phyloP scores from a whole-genome alignment of 2,888 invertebrate genomes.

The Mallateleia sp. region DNA sequence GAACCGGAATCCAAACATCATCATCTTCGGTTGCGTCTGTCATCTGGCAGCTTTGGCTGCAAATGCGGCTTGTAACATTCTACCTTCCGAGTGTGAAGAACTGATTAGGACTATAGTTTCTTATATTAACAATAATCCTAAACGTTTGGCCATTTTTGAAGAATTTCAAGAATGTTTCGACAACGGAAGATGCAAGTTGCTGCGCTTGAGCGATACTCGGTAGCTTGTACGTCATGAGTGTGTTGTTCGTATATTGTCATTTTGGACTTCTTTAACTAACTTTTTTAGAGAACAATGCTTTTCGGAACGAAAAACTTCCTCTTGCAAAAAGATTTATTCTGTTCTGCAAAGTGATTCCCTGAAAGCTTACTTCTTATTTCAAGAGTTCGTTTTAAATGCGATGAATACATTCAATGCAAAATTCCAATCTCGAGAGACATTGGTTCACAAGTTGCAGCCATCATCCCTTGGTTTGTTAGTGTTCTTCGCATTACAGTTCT shows the following conservation, averaged over 20 bases:
- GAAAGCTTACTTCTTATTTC: not conserved
- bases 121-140: not conserved
- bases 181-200: not conserved
- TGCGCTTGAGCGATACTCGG: not conserved
- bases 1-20: not conserved
- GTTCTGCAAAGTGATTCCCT: not conserved
- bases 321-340: no score
- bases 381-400: not conserved
- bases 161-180: conserved; percentile 3
- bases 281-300: not conserved
- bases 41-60: not conserved
- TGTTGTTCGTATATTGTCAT: not conserved
- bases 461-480: not conserved
- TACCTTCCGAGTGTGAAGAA: not conserved
- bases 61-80: not conserved
- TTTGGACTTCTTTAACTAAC: not conserved
- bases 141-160: not conserved
- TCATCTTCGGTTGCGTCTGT: not conserved
- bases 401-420: conserved; percentile 24
- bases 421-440: conserved; percentile 23
- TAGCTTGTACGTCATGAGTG: not conserved
- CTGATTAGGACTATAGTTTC: not conserved
- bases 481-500: not conserved
- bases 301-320: no score
- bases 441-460: conserved; percentile 35